These are phyloP conservation scores for Meteorus cinctellus DNA, from an alignment of 2,888 invertebrate species.

Conservation along the genomic window DNA sequence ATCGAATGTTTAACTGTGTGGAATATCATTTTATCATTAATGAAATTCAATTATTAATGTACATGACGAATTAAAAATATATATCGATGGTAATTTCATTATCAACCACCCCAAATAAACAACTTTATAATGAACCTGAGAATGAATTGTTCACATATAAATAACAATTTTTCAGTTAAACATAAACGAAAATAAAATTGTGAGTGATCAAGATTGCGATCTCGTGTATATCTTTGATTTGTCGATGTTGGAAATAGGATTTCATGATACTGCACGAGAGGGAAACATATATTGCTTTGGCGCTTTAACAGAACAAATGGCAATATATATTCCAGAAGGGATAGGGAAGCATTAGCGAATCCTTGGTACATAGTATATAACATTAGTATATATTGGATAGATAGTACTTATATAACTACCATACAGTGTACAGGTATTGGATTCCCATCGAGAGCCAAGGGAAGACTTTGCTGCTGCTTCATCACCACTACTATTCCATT, in stretches of 20 bases:
- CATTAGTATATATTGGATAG: slow-evolving; percentile 7
- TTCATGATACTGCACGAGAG: slow-evolving; percentile 7
- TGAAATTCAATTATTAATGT: no score
- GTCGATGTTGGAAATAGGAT: background rate
- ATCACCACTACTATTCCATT: background rate
- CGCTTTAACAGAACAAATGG: slow-evolving; percentile 66
- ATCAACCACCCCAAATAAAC: no score
- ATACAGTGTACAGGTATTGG: slow-evolving; percentile 14
- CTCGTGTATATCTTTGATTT: slow-evolving; percentile 45
- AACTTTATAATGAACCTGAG: no score
- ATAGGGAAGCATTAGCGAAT: slow-evolving; percentile 14
- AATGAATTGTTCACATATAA: no score
- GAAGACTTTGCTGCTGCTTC: slow-evolving; percentile 1
- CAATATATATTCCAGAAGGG: slow-evolving; percentile 59
- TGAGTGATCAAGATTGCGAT: slow-evolving; percentile 48
- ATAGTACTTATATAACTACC: slow-evolving; percentile 2
- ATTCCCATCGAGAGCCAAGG: slow-evolving; percentile 34
- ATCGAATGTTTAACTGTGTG: no score
- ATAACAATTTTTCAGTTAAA: no score
- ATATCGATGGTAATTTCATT: no score
- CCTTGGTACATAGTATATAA: slow-evolving; percentile 1
- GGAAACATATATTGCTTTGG: slow-evolving; percentile 69
- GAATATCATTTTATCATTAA: no score
- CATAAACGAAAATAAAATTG: no score
- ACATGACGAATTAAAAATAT: no score